phyloP scores from a whole-genome alignment of 2,113 vertebrate genomes.

The Machaerirhynchus nigripectus region DNA sequence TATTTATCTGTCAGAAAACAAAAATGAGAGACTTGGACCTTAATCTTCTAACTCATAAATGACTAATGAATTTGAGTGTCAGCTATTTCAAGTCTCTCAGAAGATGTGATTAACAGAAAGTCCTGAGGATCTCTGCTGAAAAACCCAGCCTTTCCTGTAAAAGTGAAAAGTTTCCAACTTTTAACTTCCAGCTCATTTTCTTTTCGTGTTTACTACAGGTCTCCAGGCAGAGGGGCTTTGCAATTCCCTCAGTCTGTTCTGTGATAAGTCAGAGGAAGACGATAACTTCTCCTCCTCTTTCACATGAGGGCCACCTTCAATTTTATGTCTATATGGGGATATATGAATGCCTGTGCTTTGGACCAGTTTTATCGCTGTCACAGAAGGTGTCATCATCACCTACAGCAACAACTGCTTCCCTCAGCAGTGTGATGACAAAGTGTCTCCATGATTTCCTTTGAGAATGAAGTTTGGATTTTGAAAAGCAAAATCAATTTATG shows the following conservation, averaged over 20 bases:
- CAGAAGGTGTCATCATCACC: not conserved
- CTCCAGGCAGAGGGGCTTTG: not conserved
- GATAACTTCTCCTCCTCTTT: not conserved
- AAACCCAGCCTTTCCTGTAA: not conserved
- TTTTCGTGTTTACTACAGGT: not conserved
- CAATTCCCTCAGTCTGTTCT: not conserved
- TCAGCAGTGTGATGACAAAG: not conserved
- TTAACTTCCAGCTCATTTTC: not conserved
- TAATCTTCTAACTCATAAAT: not conserved
- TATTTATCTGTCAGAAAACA: not conserved
- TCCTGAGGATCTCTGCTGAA: not conserved
- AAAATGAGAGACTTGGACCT: not conserved
- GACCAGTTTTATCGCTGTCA: not conserved
- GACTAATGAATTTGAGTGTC: not conserved
- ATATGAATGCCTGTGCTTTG: not conserved
- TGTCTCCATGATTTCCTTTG: not conserved
- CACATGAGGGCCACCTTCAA: not conserved
- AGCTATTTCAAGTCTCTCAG: not conserved
- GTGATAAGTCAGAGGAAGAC: not conserved
- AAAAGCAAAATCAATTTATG: constrained; percentile 13
- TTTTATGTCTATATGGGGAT: not conserved
- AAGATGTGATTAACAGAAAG: not conserved
- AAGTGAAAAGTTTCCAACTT: not conserved
- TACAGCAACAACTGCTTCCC: not conserved
- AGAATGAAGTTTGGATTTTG: not conserved